phyloP scores from a whole-genome alignment of 1,140 invertebrate species.

The Druon quercuslanigerum region DNA sequence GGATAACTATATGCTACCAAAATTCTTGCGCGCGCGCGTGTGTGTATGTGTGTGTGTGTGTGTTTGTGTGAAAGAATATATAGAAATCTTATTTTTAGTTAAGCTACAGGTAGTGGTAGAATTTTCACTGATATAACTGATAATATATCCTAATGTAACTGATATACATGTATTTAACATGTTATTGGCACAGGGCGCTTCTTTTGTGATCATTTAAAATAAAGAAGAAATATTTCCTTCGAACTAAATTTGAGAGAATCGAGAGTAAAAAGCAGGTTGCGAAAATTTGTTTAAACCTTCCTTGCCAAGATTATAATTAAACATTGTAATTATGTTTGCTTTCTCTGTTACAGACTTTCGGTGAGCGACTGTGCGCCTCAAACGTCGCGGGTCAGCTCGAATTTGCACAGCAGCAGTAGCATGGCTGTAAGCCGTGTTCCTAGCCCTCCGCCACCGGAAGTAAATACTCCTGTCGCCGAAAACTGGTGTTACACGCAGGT shows the following conservation, averaged over 20 bases:
- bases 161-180: too few species aligned
- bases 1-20: too few species aligned
- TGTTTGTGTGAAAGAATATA: background rate
- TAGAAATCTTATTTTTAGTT: background rate
- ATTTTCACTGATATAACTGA: too few species aligned
- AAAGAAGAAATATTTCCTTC: background rate
- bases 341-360: conserved; percentile 82
- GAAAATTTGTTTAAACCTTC: conserved; percentile 2
- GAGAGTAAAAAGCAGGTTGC: background rate
- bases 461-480: conserved; percentile 94
- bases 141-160: too few species aligned
- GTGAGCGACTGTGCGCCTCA: conserved; percentile 91
- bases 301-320: background rate
- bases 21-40: too few species aligned
- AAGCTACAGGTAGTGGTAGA: too few species aligned
- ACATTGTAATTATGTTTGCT: conserved; percentile 33
- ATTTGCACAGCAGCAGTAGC: conserved; percentile 83
- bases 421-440: conserved; percentile 94
- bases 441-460: conserved; percentile 91
- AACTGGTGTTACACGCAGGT: conserved; percentile 98
- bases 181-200: too few species aligned
- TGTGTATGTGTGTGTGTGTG: too few species aligned
- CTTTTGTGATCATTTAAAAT: too few species aligned
- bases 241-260: background rate
- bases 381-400: conserved; percentile 87